phyloP scores from a whole-genome alignment of 2,113 vertebrate genomes.

The Noturus placidus region DNA sequence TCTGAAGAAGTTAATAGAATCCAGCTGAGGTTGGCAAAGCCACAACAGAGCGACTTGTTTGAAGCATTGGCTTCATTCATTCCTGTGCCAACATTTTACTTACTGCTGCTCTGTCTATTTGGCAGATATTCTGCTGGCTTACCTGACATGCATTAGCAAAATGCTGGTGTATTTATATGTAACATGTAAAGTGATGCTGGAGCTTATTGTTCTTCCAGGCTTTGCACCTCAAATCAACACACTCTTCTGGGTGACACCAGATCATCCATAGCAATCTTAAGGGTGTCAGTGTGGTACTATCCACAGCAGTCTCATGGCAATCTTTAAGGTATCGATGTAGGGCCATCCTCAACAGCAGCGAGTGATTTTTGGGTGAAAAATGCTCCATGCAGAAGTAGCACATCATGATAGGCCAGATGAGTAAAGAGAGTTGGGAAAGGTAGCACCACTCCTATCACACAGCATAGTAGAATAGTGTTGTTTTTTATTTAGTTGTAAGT shows the following conservation, averaged over 20 bases:
- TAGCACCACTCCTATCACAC: too few species aligned
- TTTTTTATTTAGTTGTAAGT: too few species aligned
- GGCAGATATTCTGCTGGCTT: background rate
- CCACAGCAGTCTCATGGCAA: background rate
- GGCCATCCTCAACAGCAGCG: background rate
- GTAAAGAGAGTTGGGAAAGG: too few species aligned
- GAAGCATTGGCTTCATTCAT: background rate
- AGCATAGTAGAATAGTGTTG: too few species aligned
- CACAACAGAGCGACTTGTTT: background rate
- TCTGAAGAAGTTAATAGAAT: conserved; percentile 24
- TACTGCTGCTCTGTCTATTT: background rate
- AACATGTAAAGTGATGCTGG: background rate
- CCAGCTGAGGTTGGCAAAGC: background rate
- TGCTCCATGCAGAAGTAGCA: too few species aligned
- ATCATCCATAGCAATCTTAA: too few species aligned
- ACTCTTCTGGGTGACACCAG: too few species aligned
- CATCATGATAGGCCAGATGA: too few species aligned
- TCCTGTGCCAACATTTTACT: background rate
- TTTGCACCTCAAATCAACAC: background rate
- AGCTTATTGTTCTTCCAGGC: background rate
- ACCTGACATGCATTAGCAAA: background rate
- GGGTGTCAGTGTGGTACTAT: too few species aligned
- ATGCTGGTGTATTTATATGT: background rate
- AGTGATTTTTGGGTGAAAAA: background rate
- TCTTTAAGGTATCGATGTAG: background rate